phyloP scores from a whole-genome alignment of 2,797 vertebrate species.

The Galagoides demidoff region DNA sequence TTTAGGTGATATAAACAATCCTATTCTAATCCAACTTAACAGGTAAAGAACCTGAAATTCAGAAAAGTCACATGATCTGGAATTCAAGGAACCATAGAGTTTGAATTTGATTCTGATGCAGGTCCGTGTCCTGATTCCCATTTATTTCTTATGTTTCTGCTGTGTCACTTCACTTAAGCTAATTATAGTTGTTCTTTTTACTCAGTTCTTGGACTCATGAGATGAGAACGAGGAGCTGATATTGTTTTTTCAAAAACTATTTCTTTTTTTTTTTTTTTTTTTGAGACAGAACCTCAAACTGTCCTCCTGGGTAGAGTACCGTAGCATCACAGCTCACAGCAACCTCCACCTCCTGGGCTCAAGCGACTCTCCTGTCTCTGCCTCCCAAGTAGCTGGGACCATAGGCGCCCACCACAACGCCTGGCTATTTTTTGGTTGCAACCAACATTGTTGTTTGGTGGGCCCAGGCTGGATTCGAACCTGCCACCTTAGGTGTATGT shows the following conservation, averaged over 20 bases:
- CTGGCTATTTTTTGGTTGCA: no score
- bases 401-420: no score
- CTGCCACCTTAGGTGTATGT: no score
- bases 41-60: not conserved
- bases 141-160: not conserved
- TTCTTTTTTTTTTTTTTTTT: not conserved
- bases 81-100: not conserved
- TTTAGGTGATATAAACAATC: not conserved
- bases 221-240: not conserved
- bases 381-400: no score
- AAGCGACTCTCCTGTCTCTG: no score
- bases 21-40: not conserved
- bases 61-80: not conserved
- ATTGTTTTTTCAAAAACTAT: not conserved
- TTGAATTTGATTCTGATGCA: not conserved
- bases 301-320: no score
- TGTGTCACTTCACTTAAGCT: not conserved
- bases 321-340: no score
- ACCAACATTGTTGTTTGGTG: no score
- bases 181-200: not conserved
- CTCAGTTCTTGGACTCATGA: not conserved
- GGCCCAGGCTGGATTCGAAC: no score
- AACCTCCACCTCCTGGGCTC: no score
- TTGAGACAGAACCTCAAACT: no score
- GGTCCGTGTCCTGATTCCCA: not conserved